A percentile compares a stretch with the other conserved stretches of the same genome.
These are phyloP conservation scores for Hydriomena furcata DNA, from an alignment of 2,888 invertebrate species.

Conservation along the genomic window DNA sequence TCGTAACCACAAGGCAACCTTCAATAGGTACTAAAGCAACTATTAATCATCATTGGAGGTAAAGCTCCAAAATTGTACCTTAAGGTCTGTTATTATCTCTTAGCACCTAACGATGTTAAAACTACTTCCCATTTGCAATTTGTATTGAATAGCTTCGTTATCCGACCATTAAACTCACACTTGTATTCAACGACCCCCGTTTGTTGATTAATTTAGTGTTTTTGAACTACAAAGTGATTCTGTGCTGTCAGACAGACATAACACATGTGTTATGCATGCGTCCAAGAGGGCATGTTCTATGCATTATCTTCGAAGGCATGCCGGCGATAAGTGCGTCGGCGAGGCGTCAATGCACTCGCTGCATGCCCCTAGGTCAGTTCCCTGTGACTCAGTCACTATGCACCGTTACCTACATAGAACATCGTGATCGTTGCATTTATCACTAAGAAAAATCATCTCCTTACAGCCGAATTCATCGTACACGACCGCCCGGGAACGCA, in stretches of 20 bases:
- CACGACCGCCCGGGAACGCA: constrained; percentile 2
- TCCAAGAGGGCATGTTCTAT: constrained; percentile 65
- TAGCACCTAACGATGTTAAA: too few relatives aligned
- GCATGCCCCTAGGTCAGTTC: constrained; percentile 83
- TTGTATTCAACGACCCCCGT: constrained; percentile 33
- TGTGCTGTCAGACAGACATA: constrained; percentile 58
- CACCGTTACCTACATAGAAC: constrained; percentile 76
- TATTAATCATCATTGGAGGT: constrained; percentile 6
- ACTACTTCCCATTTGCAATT: background rate
- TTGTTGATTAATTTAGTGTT: constrained; percentile 49
- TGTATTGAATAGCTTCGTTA: background rate
- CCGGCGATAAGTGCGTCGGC: constrained; percentile 75
- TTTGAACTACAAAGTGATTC: constrained; percentile 64
- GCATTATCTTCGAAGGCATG: constrained; percentile 79
- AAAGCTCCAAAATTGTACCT: background rate
- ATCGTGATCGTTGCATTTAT: constrained; percentile 64
- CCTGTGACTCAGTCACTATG: constrained; percentile 77
- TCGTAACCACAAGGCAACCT: constrained; percentile 10
- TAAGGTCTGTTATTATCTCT: too few relatives aligned
- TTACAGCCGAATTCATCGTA: background rate
- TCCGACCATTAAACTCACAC: constrained; percentile 5
- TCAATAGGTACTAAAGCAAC: constrained; percentile 6
- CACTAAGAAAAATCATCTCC: constrained; percentile 24
- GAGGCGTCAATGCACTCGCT: constrained; percentile 80
- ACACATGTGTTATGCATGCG: constrained; percentile 78